phyloP scores from a whole-genome alignment of 2,797 vertebrate species.

The Hemibagrus guttatus region DNA sequence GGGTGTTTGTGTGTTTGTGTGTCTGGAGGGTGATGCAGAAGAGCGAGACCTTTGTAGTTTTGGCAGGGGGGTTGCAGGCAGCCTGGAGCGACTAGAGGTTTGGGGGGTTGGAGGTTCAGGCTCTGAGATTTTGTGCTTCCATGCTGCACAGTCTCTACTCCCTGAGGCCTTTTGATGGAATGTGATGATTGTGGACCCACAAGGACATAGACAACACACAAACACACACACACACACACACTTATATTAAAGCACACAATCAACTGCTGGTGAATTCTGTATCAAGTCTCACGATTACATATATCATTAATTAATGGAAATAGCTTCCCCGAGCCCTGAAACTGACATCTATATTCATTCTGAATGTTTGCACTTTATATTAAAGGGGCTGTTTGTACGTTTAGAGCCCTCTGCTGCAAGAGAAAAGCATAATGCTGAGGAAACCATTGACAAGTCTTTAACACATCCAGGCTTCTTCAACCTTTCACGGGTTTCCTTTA shows the following conservation, averaged over 20 bases:
- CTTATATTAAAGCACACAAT: neutral
- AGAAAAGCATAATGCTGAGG: neutral
- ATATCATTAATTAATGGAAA: no score
- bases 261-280: neutral
- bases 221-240: neutral
- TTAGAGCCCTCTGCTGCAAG: neutral
- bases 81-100: slow-evolving; percentile 61
- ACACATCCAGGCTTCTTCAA: neutral
- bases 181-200: slow-evolving; percentile 73
- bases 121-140: slow-evolving; percentile 58
- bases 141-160: slow-evolving; percentile 74
- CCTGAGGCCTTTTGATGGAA: slow-evolving; percentile 81
- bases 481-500: neutral
- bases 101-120: slow-evolving; percentile 33
- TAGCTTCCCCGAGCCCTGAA: neutral
- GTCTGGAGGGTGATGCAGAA: slow-evolving; percentile 39
- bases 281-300: neutral
- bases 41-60: slow-evolving; percentile 79
- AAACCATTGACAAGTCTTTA: neutral
- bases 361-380: neutral
- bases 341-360: neutral
- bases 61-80: slow-evolving; percentile 69
- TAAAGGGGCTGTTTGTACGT: neutral
- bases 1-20: slow-evolving; percentile 58
- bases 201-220: slow-evolving; percentile 49